Evolutionary conservation across 2,113 vertebrate species (phyloP).

Genomic region (Tretioscincus oriximinensis): DNA sequence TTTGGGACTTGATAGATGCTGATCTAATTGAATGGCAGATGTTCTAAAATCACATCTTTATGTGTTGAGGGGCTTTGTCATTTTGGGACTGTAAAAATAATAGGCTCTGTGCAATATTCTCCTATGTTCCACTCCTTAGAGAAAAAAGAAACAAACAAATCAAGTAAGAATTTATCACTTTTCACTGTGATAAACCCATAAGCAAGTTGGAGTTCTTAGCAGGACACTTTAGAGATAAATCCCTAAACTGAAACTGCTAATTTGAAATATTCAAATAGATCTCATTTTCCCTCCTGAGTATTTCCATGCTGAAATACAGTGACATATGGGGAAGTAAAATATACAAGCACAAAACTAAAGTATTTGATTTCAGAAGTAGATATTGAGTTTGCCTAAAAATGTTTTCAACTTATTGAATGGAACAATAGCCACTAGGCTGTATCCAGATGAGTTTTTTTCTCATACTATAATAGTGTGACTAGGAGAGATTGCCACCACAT

Average conservation of each 20-base stretch:
- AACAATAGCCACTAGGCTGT: conserved; percentile 39
- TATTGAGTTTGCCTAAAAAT: conserved; percentile 61
- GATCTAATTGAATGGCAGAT: conserved; percentile 56
- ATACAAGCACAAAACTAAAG: conserved; percentile 65
- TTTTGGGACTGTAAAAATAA: conserved; percentile 60
- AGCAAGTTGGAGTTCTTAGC: conserved; percentile 57
- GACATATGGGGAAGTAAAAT: conserved; percentile 66
- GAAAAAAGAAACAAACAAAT: conserved; percentile 28
- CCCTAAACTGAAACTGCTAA: conserved; percentile 55
- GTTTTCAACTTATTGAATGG: conserved; percentile 70
- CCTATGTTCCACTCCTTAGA: conserved; percentile 57
- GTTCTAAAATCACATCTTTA: conserved; percentile 56
- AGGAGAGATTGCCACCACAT: no score
- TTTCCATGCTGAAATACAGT: conserved; percentile 55
- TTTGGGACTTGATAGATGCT: conserved; percentile 61
- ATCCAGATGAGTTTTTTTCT: no score
- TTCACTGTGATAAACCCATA: conserved; percentile 57
- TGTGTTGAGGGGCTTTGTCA: conserved; percentile 46
- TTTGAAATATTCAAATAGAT: conserved; percentile 72
- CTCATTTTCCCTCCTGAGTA: conserved; percentile 53
- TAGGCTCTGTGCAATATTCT: conserved; percentile 61
- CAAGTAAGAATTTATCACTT: conserved; percentile 55
- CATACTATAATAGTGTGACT: no score
- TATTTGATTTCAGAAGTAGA: conserved; percentile 58
- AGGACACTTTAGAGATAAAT: conserved; percentile 30